Evolutionary conservation across 2,113 vertebrate genomes (phyloP).

Genomic region (Thermophis baileyi): DNA sequence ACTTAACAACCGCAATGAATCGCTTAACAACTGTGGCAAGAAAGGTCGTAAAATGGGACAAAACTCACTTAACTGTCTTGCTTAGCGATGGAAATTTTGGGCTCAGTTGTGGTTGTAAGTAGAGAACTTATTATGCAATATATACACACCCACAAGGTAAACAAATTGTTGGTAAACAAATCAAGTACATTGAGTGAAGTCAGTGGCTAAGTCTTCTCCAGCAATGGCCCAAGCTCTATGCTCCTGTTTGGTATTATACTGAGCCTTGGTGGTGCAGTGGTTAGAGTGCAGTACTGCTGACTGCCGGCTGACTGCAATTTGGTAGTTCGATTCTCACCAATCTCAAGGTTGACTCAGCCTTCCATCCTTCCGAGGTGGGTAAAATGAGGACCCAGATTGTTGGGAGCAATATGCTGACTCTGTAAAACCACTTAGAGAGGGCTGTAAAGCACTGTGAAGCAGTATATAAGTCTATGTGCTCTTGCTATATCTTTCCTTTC

Average conservation of each 20-base stretch:
- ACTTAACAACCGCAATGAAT: not conserved
- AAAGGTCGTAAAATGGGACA: not conserved
- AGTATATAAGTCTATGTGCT: too few relatives aligned
- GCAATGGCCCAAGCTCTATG: not conserved
- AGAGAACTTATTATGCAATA: not conserved
- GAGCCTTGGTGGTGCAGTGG: too few relatives aligned
- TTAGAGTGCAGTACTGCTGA: too few relatives aligned
- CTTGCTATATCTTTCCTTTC: not conserved
- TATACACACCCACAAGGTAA: not conserved
- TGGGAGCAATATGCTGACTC: too few relatives aligned
- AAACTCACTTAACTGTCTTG: not conserved
- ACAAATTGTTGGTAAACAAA: not conserved
- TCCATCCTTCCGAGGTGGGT: too few relatives aligned
- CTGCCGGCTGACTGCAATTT: too few relatives aligned
- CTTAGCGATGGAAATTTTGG: not conserved
- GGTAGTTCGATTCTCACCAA: too few relatives aligned
- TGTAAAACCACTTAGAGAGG: too few relatives aligned
- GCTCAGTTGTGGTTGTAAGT: not conserved
- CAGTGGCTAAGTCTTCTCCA: not conserved
- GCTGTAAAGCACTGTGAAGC: too few relatives aligned
- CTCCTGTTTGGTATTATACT: not conserved
- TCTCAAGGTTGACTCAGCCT: too few relatives aligned
- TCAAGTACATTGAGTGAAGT: not conserved
- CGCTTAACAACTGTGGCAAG: not conserved
- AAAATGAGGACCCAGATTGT: too few relatives aligned